Evolutionary conservation across 2,113 vertebrate genomes (phyloP).

Genomic region (Brachyhypopomus gauderio): DNA sequence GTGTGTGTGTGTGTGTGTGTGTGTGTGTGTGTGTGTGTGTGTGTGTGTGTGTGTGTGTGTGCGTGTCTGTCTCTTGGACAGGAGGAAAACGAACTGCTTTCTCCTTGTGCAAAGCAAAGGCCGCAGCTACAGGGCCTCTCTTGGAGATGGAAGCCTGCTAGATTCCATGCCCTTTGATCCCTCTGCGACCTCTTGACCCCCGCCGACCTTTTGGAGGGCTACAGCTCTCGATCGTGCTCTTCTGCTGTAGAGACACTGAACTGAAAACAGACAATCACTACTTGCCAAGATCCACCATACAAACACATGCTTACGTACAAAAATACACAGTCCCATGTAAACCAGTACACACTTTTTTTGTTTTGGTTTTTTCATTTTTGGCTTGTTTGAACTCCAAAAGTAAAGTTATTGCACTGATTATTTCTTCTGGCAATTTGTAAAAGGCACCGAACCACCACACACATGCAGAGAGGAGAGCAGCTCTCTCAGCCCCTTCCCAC

Average conservation of each 20-base stretch:
- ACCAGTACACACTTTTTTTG: constrained; percentile 7
- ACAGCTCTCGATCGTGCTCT: constrained; percentile 58
- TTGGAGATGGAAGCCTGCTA: constrained; percentile 99
- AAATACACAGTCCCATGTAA: constrained; percentile 13
- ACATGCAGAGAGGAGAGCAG: constrained; percentile 2
- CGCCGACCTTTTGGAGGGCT: constrained; percentile 38
- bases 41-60: constrained; percentile 20
- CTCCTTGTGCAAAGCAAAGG: constrained; percentile 96
- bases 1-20: constrained; percentile 17
- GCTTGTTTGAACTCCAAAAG: constrained; percentile 49
- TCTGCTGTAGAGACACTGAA: constrained; percentile 74
- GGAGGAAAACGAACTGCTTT: constrained; percentile 93
- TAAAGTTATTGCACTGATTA: constrained; percentile 74
- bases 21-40: neutral
- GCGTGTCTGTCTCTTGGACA: constrained; percentile 56
- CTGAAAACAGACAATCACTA: constrained; percentile 77
- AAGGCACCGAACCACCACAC: constrained; percentile 52
- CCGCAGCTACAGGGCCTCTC: constrained; percentile 91
- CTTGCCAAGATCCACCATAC: constrained; percentile 12
- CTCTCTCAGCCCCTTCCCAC: constrained; percentile 57
- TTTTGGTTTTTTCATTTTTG: constrained; percentile 33
- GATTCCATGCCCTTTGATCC: constrained; percentile 63
- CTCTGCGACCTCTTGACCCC: constrained; percentile 62
- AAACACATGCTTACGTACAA: constrained; percentile 12
- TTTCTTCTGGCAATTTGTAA: constrained; percentile 60